Evolutionary conservation across 1,140 invertebrate species (phyloP).

Genomic region (Papilio polyxenes): DNA sequence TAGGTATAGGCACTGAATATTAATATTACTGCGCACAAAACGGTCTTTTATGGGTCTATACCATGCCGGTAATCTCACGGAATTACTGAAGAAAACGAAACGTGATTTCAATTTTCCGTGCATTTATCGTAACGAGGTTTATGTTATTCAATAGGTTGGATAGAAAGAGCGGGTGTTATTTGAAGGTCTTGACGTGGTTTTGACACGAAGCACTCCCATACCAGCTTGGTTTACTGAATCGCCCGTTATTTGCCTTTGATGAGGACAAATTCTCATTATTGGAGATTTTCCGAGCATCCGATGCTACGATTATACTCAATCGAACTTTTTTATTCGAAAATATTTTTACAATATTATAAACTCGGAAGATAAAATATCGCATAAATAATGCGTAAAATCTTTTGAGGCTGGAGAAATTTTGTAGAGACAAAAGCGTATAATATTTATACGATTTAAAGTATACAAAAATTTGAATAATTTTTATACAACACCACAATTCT

Average conservation of each 20-base stretch:
- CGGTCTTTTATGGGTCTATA: conserved; percentile 55
- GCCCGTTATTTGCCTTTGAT: conserved; percentile 66
- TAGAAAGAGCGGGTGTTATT: conserved; percentile 55
- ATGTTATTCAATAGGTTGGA: not conserved
- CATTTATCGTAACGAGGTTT: conserved; percentile 64
- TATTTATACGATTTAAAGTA: not conserved
- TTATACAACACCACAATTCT: not conserved
- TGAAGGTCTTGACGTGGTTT: conserved; percentile 66
- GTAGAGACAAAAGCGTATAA: not conserved
- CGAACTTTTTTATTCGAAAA: conserved; percentile 35
- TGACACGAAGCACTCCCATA: conserved; percentile 64
- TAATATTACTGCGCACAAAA: conserved; percentile 53
- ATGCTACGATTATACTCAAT: conserved; percentile 43
- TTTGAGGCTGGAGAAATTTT: not conserved
- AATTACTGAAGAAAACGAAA: conserved; percentile 60
- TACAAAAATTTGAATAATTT: not conserved
- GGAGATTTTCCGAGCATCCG: conserved; percentile 49
- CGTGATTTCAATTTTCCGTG: conserved; percentile 67
- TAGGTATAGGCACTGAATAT: conserved; percentile 46
- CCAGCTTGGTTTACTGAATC: conserved; percentile 61
- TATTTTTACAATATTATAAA: conserved; percentile 30
- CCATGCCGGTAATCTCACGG: conserved; percentile 44
- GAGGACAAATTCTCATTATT: conserved; percentile 59
- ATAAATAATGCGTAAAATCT: conserved; percentile 24
- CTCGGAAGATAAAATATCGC: not conserved